Evolutionary conservation across 2,113 vertebrate genomes (phyloP).

Genomic region (Odocoileus virginianus): DNA sequence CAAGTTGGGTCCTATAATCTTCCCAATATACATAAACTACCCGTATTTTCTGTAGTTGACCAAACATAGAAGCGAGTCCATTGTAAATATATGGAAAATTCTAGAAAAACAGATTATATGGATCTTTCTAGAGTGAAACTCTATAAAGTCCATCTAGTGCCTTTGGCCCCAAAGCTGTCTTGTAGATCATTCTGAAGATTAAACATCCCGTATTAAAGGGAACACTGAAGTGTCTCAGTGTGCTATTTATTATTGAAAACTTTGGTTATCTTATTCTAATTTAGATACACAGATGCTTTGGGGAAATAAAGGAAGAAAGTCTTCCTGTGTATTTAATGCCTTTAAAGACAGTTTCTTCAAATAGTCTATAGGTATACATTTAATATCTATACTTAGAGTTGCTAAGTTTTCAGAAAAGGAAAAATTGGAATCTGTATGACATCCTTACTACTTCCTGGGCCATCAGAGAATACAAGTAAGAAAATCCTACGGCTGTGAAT

Average conservation of each 20-base stretch:
- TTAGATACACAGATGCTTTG: not conserved
- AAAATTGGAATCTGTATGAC: not conserved
- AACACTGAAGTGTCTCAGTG: not conserved
- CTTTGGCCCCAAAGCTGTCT: not conserved
- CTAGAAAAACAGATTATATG: slow-evolving; percentile 19
- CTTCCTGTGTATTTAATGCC: not conserved
- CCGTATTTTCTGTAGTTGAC: not conserved
- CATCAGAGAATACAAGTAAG: not conserved
- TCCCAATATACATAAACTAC: not conserved
- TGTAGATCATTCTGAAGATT: slow-evolving; percentile 11
- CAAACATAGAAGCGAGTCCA: not conserved
- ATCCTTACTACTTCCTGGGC: not conserved
- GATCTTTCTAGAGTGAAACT: not conserved
- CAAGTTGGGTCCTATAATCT: not conserved
- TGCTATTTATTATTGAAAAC: not conserved
- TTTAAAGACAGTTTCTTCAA: not conserved
- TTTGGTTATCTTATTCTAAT: slow-evolving; percentile 1
- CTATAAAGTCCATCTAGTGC: not conserved
- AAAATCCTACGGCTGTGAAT: not conserved
- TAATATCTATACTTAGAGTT: not conserved
- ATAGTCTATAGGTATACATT: not conserved
- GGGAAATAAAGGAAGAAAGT: not conserved
- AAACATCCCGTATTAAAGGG: not conserved
- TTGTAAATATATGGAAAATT: not conserved
- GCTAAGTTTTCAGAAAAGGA: not conserved